phyloP scores from a whole-genome alignment of 2,113 vertebrate species.

The Bos taurus region DNA sequence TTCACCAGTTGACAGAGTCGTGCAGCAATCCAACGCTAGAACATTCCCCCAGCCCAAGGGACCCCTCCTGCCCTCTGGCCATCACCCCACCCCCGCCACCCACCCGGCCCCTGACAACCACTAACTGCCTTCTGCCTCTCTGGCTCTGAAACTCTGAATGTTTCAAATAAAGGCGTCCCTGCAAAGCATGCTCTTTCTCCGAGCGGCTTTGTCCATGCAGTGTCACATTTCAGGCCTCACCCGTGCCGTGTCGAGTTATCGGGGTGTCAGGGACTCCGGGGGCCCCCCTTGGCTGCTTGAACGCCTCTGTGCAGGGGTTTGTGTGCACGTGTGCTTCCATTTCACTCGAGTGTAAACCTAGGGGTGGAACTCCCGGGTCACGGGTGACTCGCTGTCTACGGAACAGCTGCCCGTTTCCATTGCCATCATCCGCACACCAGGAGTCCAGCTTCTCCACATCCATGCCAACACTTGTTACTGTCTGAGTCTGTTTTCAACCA shows the following conservation, averaged over 20 bases:
- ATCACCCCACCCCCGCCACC: accelerated
- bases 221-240: accelerated
- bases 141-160: background rate
- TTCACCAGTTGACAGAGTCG: background rate
- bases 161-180: background rate
- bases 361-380: background rate
- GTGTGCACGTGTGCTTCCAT: accelerated
- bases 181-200: accelerated
- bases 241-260: accelerated
- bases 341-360: too few relatives aligned
- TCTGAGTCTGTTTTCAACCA: background rate
- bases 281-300: background rate
- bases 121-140: background rate
- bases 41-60: background rate
- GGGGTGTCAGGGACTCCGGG: background rate
- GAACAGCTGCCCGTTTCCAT: accelerated
- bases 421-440: accelerated
- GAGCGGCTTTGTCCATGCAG: background rate
- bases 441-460: background rate
- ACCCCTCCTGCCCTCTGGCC: background rate
- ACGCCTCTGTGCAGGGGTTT: accelerated
- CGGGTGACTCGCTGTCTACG: accelerated
- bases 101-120: too few relatives aligned
- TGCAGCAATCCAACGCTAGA: accelerated
- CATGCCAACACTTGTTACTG: accelerated